A percentile compares a stretch with the other conserved stretches of the same genome.
phyloP scores from a whole-genome alignment of 2,888 invertebrate species.

The Microchrysa polita region DNA sequence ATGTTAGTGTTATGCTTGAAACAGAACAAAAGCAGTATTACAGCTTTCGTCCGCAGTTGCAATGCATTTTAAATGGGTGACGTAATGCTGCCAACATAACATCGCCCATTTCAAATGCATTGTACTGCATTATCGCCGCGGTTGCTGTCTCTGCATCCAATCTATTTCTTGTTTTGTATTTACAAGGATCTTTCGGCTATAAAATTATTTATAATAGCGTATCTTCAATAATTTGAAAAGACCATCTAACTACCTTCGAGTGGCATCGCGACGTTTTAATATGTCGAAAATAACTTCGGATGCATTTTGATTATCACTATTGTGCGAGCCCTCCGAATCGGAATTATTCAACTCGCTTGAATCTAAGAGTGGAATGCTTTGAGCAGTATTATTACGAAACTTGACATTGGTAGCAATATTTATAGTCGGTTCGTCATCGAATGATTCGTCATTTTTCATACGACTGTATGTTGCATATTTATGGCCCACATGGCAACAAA shows the following conservation, averaged over 20 bases:
- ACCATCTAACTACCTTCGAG: slow-evolving; percentile 48
- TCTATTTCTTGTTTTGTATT: neutral
- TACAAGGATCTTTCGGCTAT: slow-evolving; percentile 1
- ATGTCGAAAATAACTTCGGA: slow-evolving; percentile 69
- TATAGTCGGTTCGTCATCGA: slow-evolving; percentile 53
- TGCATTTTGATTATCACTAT: slow-evolving; percentile 65
- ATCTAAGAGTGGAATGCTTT: slow-evolving; percentile 61
- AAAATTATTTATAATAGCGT: neutral
- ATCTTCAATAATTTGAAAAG: neutral
- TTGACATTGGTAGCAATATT: slow-evolving; percentile 47
- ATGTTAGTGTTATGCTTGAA: neutral
- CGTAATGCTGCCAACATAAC: too few relatives aligned
- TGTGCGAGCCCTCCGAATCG: slow-evolving; percentile 60
- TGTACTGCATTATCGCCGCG: too few relatives aligned
- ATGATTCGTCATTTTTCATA: slow-evolving; percentile 53
- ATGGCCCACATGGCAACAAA: slow-evolving; percentile 82
- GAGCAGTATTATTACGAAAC: slow-evolving; percentile 55
- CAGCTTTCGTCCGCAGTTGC: too few relatives aligned
- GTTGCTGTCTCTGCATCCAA: too few relatives aligned
- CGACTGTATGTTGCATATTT: slow-evolving; percentile 65
- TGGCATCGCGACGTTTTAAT: slow-evolving; percentile 66
- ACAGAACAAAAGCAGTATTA: neutral
- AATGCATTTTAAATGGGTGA: too few relatives aligned
- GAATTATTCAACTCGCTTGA: slow-evolving; percentile 54
- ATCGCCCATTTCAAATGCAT: too few relatives aligned